Base-by-base conservation (phyloP, 2,888 invertebrate genomes). In the Parnassius mnemosyne region DNA sequence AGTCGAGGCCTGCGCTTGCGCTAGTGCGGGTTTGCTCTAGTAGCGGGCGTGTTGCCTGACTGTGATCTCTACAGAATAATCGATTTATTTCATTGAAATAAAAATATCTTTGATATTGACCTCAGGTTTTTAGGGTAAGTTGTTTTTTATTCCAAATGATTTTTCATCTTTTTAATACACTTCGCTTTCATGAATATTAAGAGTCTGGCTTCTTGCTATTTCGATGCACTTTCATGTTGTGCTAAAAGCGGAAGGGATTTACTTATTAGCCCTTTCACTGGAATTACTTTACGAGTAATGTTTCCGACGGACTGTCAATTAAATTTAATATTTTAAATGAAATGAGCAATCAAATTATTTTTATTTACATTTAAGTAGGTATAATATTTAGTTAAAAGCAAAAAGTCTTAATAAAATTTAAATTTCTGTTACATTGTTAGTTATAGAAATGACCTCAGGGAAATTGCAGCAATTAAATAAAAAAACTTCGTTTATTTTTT, bases 1-100 rank as follows among this genome's bases (percentile, higher is more conserved):
- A 54, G 43, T 47, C 57, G 47, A 47, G 44, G 13, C 54, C 57
- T 60, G 68, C 71, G 69, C 64, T 49, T 57, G 69, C 72, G 69
- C 70, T 59, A 72, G 73, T 71, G 53, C 51, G 62, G 73, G 74
- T 68, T 67, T 65, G 69, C 70, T 71, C 71, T 74, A 74, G 75
- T 69, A 70, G 72, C 68, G 72, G 68, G 66, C 71, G 70, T 65
- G 76, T 72, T 74, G 74, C 72, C 72, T 71, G 49, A 16, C 50
- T 57, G 47, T 50, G 46, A 57, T 53, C 51, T 53, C 55, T 34
- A 57, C 57, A 52, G 50, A 63, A 34, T 60, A 57, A 56, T 47
- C 42, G 44, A 50, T 53, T 50, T 44, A 25, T 53, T 49, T 53
- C 11, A 44, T 44, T 64, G 60, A 60, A 63, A 56, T 49, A 43